phyloP scores from a whole-genome alignment of 2,113 vertebrate genomes.

The Megaleporinus macrocephalus region DNA sequence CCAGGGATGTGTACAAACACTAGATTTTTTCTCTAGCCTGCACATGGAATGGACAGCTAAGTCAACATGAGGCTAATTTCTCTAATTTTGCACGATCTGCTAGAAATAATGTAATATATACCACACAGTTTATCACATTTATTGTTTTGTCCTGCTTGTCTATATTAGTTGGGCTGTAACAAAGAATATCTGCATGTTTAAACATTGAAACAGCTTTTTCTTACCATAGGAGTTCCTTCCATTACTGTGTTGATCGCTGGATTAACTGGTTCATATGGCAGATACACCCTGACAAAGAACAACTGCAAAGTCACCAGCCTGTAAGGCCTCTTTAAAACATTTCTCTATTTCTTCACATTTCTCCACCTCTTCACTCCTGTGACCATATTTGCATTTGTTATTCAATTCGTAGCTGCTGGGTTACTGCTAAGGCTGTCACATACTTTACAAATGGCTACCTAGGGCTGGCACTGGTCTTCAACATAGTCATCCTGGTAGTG shows the following conservation, averaged over 20 bases:
- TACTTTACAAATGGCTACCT: slow-evolving; percentile 81
- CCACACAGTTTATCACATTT: too few species aligned
- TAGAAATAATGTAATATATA: too few species aligned
- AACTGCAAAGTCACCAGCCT: slow-evolving; percentile 48
- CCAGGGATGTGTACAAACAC: too few species aligned
- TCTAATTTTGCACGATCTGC: too few species aligned
- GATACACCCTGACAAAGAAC: slow-evolving; percentile 9
- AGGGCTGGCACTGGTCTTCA: slow-evolving; percentile 84
- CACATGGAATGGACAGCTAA: too few species aligned
- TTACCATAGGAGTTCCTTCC: slow-evolving; percentile 70
- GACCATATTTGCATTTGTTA: slow-evolving; percentile 8
- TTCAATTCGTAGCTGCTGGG: slow-evolving; percentile 68
- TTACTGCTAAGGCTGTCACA: slow-evolving; percentile 67
- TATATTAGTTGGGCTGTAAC: too few species aligned
- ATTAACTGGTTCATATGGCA: slow-evolving; percentile 66
- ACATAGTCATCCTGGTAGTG: slow-evolving; percentile 81
- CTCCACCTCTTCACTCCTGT: background rate
- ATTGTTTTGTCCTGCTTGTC: too few species aligned
- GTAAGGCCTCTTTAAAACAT: slow-evolving; percentile 60
- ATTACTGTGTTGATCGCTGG: slow-evolving; percentile 62
- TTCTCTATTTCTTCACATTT: background rate
- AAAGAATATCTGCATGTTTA: too few species aligned
- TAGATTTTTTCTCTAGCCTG: too few species aligned
- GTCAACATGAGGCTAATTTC: too few species aligned
- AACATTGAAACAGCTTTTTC: too few species aligned